Evolutionary conservation across 2,797 vertebrate species (phyloP).

Genomic region (Dryobates pubescens): DNA sequence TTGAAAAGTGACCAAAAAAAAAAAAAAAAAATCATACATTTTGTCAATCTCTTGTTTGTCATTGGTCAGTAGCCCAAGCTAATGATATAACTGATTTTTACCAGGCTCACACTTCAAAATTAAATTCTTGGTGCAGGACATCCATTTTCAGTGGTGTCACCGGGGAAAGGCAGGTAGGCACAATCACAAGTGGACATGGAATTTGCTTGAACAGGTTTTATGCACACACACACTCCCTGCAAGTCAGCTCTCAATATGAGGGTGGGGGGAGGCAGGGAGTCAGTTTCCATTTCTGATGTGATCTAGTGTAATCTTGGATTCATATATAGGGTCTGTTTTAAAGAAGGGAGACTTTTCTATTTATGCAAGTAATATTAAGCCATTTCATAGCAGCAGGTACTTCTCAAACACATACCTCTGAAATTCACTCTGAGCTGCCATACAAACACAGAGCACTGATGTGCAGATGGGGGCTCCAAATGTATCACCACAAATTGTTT

Average conservation of each 20-base stretch:
- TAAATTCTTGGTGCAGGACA: not conserved
- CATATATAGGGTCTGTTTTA: not conserved
- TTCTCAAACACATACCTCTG: not conserved
- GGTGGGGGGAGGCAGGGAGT: too few relatives aligned
- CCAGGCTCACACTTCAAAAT: not conserved
- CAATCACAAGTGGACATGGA: not conserved
- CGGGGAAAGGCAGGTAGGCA: not conserved
- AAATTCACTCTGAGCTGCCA: not conserved
- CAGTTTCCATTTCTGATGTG: not conserved
- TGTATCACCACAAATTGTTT: not conserved
- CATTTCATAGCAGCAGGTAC: not conserved
- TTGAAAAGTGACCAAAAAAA: not conserved
- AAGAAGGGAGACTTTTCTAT: not conserved
- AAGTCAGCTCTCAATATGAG: not conserved
- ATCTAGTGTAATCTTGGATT: not conserved
- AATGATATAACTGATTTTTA: not conserved
- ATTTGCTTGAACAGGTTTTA: not conserved
- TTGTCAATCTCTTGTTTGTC: not conserved
- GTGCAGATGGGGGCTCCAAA: not conserved
- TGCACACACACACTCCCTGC: not conserved
- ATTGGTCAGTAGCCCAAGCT: not conserved
- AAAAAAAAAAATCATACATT: not conserved
- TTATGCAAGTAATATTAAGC: not conserved
- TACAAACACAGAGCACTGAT: not conserved
- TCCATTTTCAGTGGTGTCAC: not conserved